These are phyloP conservation scores for Pterocles orientalis DNA, from an alignment of 2,113 vertebrate genomes.

Conservation along the genomic window DNA sequence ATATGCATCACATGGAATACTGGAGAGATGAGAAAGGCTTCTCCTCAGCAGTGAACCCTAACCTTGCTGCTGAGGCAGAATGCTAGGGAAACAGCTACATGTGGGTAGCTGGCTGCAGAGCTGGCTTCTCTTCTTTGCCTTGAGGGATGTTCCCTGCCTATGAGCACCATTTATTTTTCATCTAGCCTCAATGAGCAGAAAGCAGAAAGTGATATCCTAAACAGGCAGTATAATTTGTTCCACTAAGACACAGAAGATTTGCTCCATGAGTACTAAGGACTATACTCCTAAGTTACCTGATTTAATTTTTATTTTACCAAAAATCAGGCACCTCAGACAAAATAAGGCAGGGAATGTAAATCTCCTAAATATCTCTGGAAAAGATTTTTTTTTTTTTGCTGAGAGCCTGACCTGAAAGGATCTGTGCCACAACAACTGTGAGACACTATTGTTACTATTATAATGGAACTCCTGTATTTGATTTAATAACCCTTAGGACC, in stretches of 20 bases:
- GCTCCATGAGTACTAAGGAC: not conserved
- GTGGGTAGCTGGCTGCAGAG: not conserved
- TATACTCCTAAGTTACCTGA: not conserved
- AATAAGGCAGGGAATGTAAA: not conserved
- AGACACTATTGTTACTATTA: not conserved
- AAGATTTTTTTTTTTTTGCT: not conserved
- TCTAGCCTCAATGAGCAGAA: not conserved
- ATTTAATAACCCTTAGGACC: not conserved
- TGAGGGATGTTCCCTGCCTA: not conserved
- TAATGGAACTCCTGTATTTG: not conserved
- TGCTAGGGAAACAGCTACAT: not conserved
- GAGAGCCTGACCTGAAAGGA: not conserved
- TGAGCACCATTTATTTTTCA: conserved; percentile 1
- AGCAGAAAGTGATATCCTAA: not conserved
- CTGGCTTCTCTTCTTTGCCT: not conserved
- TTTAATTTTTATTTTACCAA: not conserved
- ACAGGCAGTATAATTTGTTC: not conserved
- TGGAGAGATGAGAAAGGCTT: not conserved
- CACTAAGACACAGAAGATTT: conserved; percentile 14
- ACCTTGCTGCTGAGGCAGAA: not conserved
- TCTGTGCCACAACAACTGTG: not conserved
- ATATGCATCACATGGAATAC: conserved; percentile 9
- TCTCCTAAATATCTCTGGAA: not conserved
- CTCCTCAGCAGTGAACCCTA: not conserved
- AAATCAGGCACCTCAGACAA: not conserved